These are phyloP conservation scores for Proteles cristata DNA, from an alignment of 2,113 vertebrate species.

Conservation along the genomic window DNA sequence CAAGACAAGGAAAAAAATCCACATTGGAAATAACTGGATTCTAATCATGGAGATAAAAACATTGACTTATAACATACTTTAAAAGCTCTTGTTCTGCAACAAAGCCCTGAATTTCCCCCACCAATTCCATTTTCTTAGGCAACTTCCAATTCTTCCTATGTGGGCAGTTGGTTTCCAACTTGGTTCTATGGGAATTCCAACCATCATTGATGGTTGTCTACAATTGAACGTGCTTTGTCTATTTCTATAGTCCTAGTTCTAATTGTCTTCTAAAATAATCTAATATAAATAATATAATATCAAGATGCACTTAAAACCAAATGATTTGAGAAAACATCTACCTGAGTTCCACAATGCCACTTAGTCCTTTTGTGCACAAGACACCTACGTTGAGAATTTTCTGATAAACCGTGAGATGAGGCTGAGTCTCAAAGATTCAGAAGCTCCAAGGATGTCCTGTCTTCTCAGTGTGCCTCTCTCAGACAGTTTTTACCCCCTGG, in stretches of 20 bases:
- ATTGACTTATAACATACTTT: neutral
- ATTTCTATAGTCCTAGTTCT: neutral
- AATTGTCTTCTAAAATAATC: neutral
- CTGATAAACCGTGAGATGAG: neutral
- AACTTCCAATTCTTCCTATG: neutral
- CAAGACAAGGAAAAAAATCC: neutral
- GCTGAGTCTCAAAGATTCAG: neutral
- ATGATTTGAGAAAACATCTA: neutral
- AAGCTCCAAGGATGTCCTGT: neutral
- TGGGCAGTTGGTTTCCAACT: neutral
- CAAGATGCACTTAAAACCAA: neutral
- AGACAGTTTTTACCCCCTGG: neutral
- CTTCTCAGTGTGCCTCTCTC: fast-evolving
- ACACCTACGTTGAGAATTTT: neutral
- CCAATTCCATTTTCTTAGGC: neutral
- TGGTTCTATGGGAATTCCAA: neutral
- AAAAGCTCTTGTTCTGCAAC: neutral
- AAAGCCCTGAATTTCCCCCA: neutral
- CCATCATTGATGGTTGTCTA: neutral
- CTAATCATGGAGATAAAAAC: neutral
- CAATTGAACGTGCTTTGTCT: neutral
- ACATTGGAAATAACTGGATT: neutral
- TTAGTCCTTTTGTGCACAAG: neutral
- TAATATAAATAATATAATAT: too few species aligned
- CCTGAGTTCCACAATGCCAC: neutral